Percentiles rank a stretch among this genome's conserved stretches.
phyloP scores from a whole-genome alignment of 2,113 vertebrate species.

The Brachyhypopomus occidentalis region DNA sequence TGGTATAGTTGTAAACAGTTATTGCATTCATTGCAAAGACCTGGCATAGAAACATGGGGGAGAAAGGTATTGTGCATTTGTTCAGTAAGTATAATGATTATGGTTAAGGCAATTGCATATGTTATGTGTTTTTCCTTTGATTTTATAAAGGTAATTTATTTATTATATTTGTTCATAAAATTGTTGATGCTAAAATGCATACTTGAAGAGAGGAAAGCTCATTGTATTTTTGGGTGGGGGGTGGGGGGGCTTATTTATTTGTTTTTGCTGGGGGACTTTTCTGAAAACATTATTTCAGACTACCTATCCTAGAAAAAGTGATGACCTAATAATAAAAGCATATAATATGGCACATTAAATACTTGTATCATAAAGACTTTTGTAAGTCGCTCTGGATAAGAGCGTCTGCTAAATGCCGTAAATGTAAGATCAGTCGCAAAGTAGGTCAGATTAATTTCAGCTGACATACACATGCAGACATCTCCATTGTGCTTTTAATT shows the following conservation, averaged over 20 bases:
- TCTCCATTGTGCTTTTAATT: slow-evolving; percentile 18
- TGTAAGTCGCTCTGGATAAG: too few relatives aligned
- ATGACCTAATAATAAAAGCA: not conserved
- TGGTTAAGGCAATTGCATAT: not conserved
- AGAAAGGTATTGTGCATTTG: slow-evolving; percentile 35
- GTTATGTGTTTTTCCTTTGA: not conserved
- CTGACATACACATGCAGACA: not conserved
- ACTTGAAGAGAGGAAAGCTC: slow-evolving; percentile 36
- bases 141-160: not conserved
- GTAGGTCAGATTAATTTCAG: not conserved
- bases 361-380: too few relatives aligned
- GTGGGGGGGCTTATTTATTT: not conserved
- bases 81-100: not conserved
- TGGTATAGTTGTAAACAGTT: not conserved
- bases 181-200: not conserved
- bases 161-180: not conserved
- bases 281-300: too few relatives aligned
- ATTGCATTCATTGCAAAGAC: not conserved
- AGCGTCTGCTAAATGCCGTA: too few relatives aligned
- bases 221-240: not conserved
- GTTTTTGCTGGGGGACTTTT: not conserved
- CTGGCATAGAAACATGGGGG: not conserved
- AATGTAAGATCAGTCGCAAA: too few relatives aligned
- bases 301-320: too few relatives aligned
- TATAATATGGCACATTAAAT: too few relatives aligned